These are phyloP conservation scores for Phorcus lineatus DNA, from an alignment of 2,888 invertebrate genomes.

Conservation along the genomic window DNA sequence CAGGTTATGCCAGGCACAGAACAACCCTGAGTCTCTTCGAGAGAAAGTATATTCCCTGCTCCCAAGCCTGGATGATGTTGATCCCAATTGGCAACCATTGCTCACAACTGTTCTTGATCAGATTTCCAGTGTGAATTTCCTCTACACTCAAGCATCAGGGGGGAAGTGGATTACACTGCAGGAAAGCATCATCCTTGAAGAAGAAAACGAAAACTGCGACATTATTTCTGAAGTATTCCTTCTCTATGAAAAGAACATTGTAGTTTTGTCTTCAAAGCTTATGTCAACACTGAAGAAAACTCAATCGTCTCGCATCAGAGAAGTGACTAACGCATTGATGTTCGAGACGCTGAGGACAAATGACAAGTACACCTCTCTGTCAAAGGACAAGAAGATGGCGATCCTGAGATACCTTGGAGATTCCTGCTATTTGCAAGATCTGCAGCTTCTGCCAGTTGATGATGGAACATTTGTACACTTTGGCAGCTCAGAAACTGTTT, in stretches of 20 bases:
- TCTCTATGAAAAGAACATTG: background rate
- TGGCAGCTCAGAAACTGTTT: background rate
- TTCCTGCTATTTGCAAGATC: background rate
- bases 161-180: slow-evolving; percentile 16
- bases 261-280: background rate
- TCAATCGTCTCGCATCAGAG: background rate
- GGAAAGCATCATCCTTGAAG: background rate
- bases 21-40: slow-evolving; percentile 22
- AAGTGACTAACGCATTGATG: background rate
- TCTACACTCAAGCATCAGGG: background rate
- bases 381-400: background rate
- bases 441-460: slow-evolving; percentile 18
- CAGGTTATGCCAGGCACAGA: background rate
- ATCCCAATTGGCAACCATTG: slow-evolving; percentile 49
- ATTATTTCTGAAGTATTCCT: background rate
- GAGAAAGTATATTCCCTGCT: slow-evolving; percentile 34
- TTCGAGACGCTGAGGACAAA: background rate
- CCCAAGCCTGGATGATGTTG: slow-evolving; percentile 32
- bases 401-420: slow-evolving; percentile 16
- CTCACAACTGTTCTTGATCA: slow-evolving; percentile 52
- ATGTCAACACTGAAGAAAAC: background rate
- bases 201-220: background rate
- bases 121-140: background rate
- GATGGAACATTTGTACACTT: slow-evolving; percentile 17
- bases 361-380: background rate